Evolutionary conservation across 2,888 invertebrate genomes (phyloP).

Genomic region (Tenodera sinensis): DNA sequence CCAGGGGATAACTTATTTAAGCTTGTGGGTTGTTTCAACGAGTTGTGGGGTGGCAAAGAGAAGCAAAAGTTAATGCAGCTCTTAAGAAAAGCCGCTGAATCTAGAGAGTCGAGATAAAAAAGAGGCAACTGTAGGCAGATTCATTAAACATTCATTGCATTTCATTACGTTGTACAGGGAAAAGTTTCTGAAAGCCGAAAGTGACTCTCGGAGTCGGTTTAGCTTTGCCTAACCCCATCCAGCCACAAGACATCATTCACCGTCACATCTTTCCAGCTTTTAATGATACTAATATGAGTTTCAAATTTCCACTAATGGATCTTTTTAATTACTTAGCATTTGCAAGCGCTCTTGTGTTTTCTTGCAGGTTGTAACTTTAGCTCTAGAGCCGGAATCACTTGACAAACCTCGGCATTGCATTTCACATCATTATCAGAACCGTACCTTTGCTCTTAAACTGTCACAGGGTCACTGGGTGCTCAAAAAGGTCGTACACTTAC

Average conservation of each 20-base stretch:
- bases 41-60: neutral
- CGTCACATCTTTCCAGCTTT: constrained; percentile 4
- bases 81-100: neutral
- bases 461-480: too few species aligned
- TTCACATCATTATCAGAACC: neutral
- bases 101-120: neutral
- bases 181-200: neutral
- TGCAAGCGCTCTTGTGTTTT: neutral
- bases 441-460: neutral
- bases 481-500: too few species aligned
- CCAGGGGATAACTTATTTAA: neutral
- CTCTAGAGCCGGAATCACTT: neutral
- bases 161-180: neutral
- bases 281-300: constrained; percentile 24
- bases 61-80: neutral
- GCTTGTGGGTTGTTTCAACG: neutral
- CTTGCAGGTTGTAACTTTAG: neutral
- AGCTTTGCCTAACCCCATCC: neutral
- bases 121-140: neutral
- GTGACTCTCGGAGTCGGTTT: neutral
- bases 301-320: constrained; percentile 22
- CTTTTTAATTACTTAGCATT: constrained; percentile 23
- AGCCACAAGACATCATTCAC: neutral
- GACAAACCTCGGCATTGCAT: neutral
- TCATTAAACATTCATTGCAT: neutral